These are phyloP conservation scores for Ptychochromis oligacanthus DNA, from an alignment of 2,113 vertebrate genomes.

Conservation along the genomic window DNA sequence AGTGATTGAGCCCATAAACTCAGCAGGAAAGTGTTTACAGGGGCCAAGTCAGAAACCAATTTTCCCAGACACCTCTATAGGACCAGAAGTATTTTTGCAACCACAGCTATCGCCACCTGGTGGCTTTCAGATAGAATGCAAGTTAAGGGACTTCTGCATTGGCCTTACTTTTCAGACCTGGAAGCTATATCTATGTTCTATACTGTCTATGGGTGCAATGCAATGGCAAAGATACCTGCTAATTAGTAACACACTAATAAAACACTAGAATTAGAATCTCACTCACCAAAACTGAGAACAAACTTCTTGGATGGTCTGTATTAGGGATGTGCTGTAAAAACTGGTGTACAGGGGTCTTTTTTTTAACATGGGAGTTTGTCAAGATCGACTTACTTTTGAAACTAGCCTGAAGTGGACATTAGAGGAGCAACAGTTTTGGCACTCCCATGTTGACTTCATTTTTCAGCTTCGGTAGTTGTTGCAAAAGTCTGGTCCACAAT, in stretches of 20 bases:
- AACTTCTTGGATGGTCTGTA: too few relatives aligned
- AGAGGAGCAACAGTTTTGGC: not conserved
- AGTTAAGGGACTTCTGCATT: not conserved
- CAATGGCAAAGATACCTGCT: too few relatives aligned
- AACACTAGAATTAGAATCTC: too few relatives aligned
- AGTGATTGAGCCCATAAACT: too few relatives aligned
- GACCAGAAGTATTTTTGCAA: not conserved
- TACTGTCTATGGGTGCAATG: not conserved
- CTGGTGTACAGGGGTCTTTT: too few relatives aligned
- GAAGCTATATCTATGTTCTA: not conserved
- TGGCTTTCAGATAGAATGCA: not conserved
- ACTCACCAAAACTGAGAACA: too few relatives aligned
- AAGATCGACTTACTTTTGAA: fast-evolving
- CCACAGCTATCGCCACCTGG: not conserved
- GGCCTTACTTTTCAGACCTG: not conserved
- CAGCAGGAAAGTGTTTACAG: not conserved
- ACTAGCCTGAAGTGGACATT: not conserved
- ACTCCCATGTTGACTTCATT: not conserved
- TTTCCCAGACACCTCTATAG: too few relatives aligned
- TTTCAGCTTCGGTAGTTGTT: not conserved
- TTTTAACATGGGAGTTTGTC: too few relatives aligned
- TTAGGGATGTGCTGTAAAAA: too few relatives aligned
- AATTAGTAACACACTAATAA: too few relatives aligned
- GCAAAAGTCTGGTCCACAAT: not conserved
- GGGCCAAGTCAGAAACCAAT: too few relatives aligned